Conservation (phyloP, 2,113 vertebrate species). For the Pterocles burchelli region DNA sequence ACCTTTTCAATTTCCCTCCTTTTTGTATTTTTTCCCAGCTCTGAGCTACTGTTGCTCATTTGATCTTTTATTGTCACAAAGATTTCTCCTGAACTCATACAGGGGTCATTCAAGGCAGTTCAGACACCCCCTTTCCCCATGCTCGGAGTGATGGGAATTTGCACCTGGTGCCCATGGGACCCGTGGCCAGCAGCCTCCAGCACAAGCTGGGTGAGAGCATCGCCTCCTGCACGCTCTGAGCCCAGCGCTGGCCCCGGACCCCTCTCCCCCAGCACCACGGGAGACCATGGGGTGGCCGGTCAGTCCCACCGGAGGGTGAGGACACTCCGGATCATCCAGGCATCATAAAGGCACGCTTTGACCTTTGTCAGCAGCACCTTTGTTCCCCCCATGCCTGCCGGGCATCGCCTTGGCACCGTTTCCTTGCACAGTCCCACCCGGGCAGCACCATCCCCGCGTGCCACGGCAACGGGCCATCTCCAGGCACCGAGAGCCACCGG, state of each 20-base stretch:
- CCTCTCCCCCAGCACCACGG: not conserved
- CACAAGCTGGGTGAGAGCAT: rapidly evolving
- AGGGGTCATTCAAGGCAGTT: not conserved
- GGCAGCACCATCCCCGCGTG: rapidly evolving
- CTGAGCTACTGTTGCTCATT: not conserved
- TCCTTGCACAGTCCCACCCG: not conserved
- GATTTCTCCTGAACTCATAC: not conserved
- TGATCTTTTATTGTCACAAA: not conserved
- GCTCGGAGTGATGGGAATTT: too few species aligned
- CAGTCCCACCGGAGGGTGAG: rapidly evolving
- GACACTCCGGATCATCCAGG: not conserved
- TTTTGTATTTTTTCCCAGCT: not conserved
- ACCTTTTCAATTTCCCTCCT: not conserved
- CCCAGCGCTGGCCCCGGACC: not conserved
- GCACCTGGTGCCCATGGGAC: not conserved
- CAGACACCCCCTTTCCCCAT: not conserved
- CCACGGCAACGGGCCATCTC: not conserved
- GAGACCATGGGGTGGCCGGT: rapidly evolving
- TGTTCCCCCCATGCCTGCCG: not conserved
- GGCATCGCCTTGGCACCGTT: not conserved
- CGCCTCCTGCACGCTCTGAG: rapidly evolving
- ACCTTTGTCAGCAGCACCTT: not conserved
- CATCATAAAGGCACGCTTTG: not conserved
- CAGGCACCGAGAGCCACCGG: not conserved
- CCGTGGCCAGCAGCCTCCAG: too few species aligned